These are phyloP conservation scores for Brachyrhaphis roseni DNA, from an alignment of 2,797 vertebrate genomes.

Conservation along the genomic window DNA sequence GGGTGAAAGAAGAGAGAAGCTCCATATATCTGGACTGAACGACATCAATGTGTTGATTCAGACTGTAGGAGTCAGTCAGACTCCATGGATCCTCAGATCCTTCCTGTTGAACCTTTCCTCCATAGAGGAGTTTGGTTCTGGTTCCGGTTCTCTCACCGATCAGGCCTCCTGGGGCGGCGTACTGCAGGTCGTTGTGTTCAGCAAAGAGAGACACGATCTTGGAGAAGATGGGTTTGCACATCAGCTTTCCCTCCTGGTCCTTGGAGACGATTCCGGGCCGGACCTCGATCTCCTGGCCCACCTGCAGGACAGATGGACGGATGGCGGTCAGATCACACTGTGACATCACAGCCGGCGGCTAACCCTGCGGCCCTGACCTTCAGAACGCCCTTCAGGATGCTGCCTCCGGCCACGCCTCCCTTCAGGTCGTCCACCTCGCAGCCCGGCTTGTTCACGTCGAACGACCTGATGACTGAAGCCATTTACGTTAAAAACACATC, in stretches of 20 bases:
- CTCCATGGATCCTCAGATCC: background rate
- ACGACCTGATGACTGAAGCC: slow-evolving; percentile 92
- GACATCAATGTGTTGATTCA: background rate
- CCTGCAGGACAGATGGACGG: slow-evolving; percentile 74
- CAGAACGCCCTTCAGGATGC: slow-evolving; percentile 96
- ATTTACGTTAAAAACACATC: too few relatives aligned
- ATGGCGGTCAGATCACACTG: background rate
- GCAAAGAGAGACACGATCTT: slow-evolving; percentile 99
- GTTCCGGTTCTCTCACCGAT: slow-evolving; percentile 84
- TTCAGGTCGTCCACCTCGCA: slow-evolving; percentile 99
- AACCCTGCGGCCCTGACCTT: slow-evolving; percentile 81
- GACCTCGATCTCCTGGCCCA: slow-evolving; percentile 98
- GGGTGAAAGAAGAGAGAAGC: background rate
- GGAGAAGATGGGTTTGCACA: slow-evolving; percentile 99
- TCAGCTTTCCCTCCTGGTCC: slow-evolving; percentile 98
- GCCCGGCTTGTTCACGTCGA: slow-evolving; percentile 98
- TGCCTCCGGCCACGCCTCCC: slow-evolving; percentile 97
- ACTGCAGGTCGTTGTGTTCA: slow-evolving; percentile 97
- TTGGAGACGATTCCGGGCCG: slow-evolving; percentile 98
- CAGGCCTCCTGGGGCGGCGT: slow-evolving; percentile 95
- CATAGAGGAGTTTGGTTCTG: background rate
- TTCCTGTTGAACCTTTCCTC: background rate
- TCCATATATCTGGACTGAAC: too few relatives aligned
- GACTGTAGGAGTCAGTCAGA: background rate
- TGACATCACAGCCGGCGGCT: background rate